Conservation (phyloP, 2,113 vertebrate species). For the Trachemys scripta region DNA sequence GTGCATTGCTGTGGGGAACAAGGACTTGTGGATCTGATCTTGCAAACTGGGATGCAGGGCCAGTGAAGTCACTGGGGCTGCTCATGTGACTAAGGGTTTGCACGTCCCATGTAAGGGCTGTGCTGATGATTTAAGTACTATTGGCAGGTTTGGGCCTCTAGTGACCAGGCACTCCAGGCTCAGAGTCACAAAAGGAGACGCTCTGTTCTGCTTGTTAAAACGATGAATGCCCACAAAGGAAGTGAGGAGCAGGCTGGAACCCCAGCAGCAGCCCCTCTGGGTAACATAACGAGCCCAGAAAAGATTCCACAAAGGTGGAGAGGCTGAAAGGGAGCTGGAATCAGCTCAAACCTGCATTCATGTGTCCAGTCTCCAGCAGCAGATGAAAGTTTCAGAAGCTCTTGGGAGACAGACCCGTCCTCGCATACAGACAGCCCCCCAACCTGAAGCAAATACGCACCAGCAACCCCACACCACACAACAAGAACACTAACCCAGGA, state of each 20-base stretch:
- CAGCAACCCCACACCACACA: no score
- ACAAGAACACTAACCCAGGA: no score
- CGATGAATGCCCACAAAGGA: constrained; percentile 45
- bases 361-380: constrained; percentile 33
- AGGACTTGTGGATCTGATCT: neutral
- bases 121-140: constrained; percentile 6
- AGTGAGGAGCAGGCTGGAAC: constrained; percentile 54
- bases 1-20: neutral
- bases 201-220: constrained; percentile 54
- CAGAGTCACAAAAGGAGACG: constrained; percentile 53
- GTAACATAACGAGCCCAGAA: constrained; percentile 55
- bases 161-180: constrained; percentile 46
- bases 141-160: constrained; percentile 36
- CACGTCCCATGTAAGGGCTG: constrained; percentile 4
- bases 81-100: neutral
- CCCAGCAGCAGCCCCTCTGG: constrained; percentile 32
- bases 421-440: no score
- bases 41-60: neutral
- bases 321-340: constrained; percentile 45
- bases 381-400: neutral
- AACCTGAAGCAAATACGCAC: no score
- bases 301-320: constrained; percentile 33
- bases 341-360: constrained; percentile 41
- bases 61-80: neutral
- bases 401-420: neutral